Conservation (phyloP, 2,888 invertebrate species). For the Eurytoma californica region DNA sequence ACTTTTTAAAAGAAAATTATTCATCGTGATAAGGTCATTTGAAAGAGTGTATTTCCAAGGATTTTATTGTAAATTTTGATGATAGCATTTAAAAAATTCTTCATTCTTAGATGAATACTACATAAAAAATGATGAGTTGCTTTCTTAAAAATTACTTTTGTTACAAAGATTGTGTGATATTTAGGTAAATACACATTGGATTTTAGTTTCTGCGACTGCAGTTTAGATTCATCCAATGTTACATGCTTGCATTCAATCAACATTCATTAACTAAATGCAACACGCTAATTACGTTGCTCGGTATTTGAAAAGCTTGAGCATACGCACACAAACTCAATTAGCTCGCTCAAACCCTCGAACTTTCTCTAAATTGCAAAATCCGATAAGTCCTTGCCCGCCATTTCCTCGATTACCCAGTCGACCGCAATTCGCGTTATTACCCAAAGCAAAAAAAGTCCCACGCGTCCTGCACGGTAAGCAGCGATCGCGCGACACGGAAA, state of each 20-base stretch:
- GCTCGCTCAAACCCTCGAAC: neutral
- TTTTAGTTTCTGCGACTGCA: neutral
- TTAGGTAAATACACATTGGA: no score
- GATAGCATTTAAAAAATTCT: no score
- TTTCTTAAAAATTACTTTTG: no score
- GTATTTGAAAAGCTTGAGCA: neutral
- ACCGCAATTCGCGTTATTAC: neutral
- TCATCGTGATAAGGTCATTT: no score
- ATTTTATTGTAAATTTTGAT: no score
- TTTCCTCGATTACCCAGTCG: constrained; percentile 20
- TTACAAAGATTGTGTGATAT: no score
- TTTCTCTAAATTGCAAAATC: constrained; percentile 30
- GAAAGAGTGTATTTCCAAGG: no score
- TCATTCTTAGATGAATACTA: no score
- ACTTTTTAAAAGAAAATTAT: no score
- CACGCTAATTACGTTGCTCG: constrained; percentile 30
- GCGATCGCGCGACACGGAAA: neutral
- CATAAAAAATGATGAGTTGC: no score
- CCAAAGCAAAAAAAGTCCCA: neutral
- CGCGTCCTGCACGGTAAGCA: neutral
- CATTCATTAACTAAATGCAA: constrained; percentile 42
- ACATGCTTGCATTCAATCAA: constrained; percentile 31
- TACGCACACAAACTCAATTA: neutral
- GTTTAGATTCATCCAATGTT: neutral
- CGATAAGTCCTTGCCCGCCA: constrained; percentile 12